Conservation (phyloP, 2,888 invertebrate genomes). For the Ypsolopha sequella region DNA sequence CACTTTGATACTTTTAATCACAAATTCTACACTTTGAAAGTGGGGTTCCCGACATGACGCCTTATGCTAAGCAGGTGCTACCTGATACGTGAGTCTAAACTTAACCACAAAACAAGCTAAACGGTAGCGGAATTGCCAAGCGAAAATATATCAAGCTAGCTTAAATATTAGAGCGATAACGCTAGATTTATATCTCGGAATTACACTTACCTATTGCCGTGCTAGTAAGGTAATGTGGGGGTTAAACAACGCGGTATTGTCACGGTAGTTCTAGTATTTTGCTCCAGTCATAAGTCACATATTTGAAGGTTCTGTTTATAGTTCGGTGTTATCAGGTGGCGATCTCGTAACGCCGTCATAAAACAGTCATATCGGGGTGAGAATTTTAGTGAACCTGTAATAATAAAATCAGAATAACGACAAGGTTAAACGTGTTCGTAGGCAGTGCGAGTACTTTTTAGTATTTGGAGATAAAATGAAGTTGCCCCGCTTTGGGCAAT, state of each 20-base stretch:
- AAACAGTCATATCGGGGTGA: constrained; percentile 48
- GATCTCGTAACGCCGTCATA: constrained; percentile 54
- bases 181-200: background rate
- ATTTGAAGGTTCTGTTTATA: constrained; percentile 22
- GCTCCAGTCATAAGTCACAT: constrained; percentile 27
- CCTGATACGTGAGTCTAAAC: constrained; percentile 51
- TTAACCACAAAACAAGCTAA: constrained; percentile 29
- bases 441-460: constrained; percentile 61
- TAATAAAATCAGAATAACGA: constrained; percentile 48
- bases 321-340: constrained; percentile 31
- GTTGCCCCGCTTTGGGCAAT: constrained; percentile 68
- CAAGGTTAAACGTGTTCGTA: constrained; percentile 39
- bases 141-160: constrained; percentile 12
- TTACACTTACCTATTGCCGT: background rate
- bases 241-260: constrained; percentile 24
- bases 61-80: constrained; percentile 71
- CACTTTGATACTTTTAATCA: constrained; percentile 60
- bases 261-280: constrained; percentile 25
- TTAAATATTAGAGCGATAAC: background rate
- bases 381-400: constrained; percentile 35
- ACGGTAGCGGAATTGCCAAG: constrained; percentile 14
- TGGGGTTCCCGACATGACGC: constrained; percentile 60
- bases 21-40: constrained; percentile 61
- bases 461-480: constrained; percentile 70
- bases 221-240: constrained; percentile 11